Conservation (phyloP, 2,797 vertebrate species). For the Rhadinocentrus ornatus region DNA sequence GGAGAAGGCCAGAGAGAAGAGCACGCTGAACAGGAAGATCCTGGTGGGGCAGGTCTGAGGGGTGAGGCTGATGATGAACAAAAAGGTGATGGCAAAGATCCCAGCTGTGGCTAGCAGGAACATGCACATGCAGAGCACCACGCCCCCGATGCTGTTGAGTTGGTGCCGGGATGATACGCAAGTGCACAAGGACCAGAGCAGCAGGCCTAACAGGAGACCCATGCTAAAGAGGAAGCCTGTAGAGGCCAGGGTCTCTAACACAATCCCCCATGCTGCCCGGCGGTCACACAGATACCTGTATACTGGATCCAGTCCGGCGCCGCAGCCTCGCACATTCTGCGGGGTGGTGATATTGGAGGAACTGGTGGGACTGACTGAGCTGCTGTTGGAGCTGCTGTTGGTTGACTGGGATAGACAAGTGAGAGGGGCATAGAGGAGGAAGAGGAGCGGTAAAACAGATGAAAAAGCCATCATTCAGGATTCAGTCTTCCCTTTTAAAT, state of each 20-base stretch:
- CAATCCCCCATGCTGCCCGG: conserved; percentile 85
- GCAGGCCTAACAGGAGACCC: conserved; percentile 76
- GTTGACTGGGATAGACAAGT: conserved; percentile 53
- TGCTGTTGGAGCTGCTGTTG: conserved; percentile 26
- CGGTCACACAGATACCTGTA: conserved; percentile 87
- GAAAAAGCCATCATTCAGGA: conserved; percentile 50
- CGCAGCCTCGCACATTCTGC: conserved; percentile 59
- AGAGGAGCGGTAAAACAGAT: conserved; percentile 41
- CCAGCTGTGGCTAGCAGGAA: conserved; percentile 87
- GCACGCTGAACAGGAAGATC: conserved; percentile 89
- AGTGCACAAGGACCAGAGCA: conserved; percentile 75
- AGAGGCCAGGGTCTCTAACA: conserved; percentile 82
- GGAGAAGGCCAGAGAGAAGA: conserved; percentile 90
- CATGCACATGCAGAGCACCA: conserved; percentile 81
- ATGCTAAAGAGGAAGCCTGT: conserved; percentile 89
- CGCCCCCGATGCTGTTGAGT: conserved; percentile 69
- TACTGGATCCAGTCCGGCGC: conserved; percentile 51
- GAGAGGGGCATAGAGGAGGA: conserved; percentile 46
- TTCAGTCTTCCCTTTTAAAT: conserved; percentile 17
- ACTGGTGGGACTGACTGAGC: not conserved
- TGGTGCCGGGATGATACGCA: conserved; percentile 59
- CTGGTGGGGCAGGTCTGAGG: conserved; percentile 85
- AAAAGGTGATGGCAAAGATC: conserved; percentile 89
- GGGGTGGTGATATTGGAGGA: conserved; percentile 22
- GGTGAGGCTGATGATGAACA: conserved; percentile 87